Conservation (phyloP, 1,140 invertebrate species). For the Macrobrachium rosenbergii region DNA sequence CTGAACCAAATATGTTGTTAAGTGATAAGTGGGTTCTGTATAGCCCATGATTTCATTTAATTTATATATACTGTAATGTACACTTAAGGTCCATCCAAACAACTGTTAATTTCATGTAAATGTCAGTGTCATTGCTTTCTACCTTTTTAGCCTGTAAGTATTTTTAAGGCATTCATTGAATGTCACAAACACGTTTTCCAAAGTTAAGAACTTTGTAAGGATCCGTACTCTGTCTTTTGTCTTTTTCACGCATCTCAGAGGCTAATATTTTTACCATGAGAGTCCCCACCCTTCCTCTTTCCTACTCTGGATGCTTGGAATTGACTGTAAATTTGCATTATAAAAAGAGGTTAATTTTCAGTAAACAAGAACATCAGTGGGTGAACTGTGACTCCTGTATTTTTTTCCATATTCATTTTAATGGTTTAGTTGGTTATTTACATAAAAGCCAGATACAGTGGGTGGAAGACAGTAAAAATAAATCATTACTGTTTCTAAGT, state of each 20-base stretch:
- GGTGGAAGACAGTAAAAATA: no score
- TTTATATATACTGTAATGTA: conserved; percentile 62
- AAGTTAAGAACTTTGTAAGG: conserved; percentile 46
- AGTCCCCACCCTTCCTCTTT: conserved; percentile 1
- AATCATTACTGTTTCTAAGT: no score
- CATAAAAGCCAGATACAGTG: no score
- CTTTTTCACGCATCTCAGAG: conserved; percentile 30
- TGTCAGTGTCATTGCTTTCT: conserved; percentile 59
- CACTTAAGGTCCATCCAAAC: conserved; percentile 63
- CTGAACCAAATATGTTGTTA: conserved; percentile 61
- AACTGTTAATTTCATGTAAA: conserved; percentile 60
- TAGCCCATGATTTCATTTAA: conserved; percentile 60
- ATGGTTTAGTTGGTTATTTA: no score
- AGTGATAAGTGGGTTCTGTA: conserved; percentile 55
- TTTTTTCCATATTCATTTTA: no score
- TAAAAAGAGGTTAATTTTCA: no score
- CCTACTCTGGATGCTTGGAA: not conserved
- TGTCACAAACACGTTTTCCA: conserved; percentile 54
- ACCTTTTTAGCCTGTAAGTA: conserved; percentile 32
- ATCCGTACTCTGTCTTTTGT: conserved; percentile 27
- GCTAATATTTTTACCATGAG: no score
- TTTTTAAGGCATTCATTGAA: conserved; percentile 51
- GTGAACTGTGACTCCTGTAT: no score
- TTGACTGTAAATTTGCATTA: conserved; percentile 7
- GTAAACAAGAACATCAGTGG: no score